Percentiles rank a stretch among this genome's conserved stretches.
Conservation (phyloP, 2,797 vertebrate genomes). For the Spondyliosoma cantharus region DNA sequence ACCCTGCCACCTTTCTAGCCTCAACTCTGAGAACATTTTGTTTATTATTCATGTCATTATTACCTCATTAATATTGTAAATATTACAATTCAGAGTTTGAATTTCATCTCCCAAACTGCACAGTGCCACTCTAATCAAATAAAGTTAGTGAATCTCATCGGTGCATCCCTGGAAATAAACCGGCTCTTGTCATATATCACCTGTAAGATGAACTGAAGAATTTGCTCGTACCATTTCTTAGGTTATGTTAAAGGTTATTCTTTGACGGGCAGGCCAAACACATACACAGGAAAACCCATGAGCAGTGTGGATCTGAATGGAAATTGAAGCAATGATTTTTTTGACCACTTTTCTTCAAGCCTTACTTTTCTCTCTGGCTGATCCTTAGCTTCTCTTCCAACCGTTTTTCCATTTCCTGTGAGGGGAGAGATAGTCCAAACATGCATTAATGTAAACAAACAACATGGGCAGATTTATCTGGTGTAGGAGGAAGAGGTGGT, state of each 20-base stretch:
- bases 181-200: neutral
- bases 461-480: conserved; percentile 23
- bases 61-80: too few species aligned
- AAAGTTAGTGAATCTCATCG: neutral
- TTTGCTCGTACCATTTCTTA: neutral
- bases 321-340: neutral
- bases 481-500: conserved; percentile 42
- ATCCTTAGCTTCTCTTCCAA: conserved; percentile 96
- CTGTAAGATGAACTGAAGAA: neutral
- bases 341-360: neutral
- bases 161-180: neutral
- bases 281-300: neutral
- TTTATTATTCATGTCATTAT: too few species aligned
- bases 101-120: too few species aligned
- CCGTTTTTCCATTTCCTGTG: conserved; percentile 96
- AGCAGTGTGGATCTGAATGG: neutral
- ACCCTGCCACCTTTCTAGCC: too few species aligned
- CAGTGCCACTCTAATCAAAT: neutral
- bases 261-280: neutral
- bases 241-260: neutral
- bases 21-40: too few species aligned
- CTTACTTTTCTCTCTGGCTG: conserved; percentile 94
- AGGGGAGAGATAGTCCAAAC: conserved; percentile 3
- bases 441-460: conserved; percentile 52
- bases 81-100: too few species aligned